Evolutionary conservation across 2,888 invertebrate species (phyloP), one percentile per base, ranked within the genome.

Genomic region (Perithous albicinctus): DNA sequence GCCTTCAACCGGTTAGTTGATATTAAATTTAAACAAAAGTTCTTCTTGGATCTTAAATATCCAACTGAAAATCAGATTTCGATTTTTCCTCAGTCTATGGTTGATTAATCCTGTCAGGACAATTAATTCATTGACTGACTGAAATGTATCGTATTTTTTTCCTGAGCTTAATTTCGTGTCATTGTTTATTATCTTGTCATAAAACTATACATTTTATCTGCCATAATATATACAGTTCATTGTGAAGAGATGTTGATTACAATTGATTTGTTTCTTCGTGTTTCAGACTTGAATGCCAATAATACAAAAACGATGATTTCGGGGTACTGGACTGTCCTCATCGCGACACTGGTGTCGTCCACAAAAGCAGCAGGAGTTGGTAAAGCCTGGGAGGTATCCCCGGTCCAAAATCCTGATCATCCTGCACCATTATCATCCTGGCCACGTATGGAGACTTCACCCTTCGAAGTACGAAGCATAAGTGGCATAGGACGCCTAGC

Each of bases 341-440:
- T 87, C n/a, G 77, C 86, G 10, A 66, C 84, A 3, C 41, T 86
- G 20, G 41, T 84, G 67, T 78, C 74, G 8, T 77, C 78, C 20
- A 70, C 74, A 32, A 66, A 48, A 2, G 87, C 89, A n/a, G 83
- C 78, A 12, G 91, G 89, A 18, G 64, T 89, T 8, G 89, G 90
- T 1, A 87, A 87, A 59, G 89, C 89, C n/a, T 91, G 91, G 91
- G 89, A 90, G 8, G 86, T 90, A 4, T 87, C 89, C 0, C 86
- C 85, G 10, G 83, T 85, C 1, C 86, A 88, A 29, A 69, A 84
- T 12, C 51, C 85, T 4, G 86, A 89, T 54, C 82, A 88, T 56
- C 83, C 85, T 0, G 82, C 84, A n/a, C 72, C 75, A 12, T 84
- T 85, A 46, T 81, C 88, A 5, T 86, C 86, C 2, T 89, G 89